Evolutionary conservation across 2,888 invertebrate species (phyloP).

Genomic region (Lysandra bellargus): DNA sequence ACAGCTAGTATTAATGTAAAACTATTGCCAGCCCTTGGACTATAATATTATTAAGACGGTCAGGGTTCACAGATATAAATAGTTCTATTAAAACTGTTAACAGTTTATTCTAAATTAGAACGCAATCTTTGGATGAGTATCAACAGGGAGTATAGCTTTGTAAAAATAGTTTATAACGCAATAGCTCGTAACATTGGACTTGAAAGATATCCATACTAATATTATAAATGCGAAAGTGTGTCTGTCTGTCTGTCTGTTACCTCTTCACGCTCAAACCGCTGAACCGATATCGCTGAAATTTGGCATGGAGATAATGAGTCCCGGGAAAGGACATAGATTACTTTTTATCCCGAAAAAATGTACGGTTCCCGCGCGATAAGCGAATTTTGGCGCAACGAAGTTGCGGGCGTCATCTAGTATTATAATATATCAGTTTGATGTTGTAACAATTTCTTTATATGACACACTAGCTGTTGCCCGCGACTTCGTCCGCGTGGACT

Average conservation of each 20-base stretch:
- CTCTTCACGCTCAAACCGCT: no score
- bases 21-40: not conserved
- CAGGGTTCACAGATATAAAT: not conserved
- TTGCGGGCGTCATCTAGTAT: no score
- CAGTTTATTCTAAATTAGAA: slow-evolving; percentile 6
- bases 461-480: not conserved
- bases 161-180: slow-evolving; percentile 4
- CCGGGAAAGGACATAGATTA: no score
- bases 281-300: no score
- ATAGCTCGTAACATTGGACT: not conserved
- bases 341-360: no score
- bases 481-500: no score
- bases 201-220: not conserved
- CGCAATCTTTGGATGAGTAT: slow-evolving; percentile 28
- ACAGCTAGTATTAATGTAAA: not conserved
- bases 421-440: not conserved
- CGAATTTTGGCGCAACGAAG: no score
- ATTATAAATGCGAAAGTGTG: no score
- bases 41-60: not conserved
- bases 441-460: not conserved
- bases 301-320: no score
- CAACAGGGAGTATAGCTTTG: not conserved
- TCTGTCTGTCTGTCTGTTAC: no score
- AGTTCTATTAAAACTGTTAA: not conserved
- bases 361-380: no score